Percentiles rank a stretch among this genome's conserved stretches.
Evolutionary conservation across 1,140 invertebrate genomes (phyloP).

Genomic region (Teleopsis dalmanni): DNA sequence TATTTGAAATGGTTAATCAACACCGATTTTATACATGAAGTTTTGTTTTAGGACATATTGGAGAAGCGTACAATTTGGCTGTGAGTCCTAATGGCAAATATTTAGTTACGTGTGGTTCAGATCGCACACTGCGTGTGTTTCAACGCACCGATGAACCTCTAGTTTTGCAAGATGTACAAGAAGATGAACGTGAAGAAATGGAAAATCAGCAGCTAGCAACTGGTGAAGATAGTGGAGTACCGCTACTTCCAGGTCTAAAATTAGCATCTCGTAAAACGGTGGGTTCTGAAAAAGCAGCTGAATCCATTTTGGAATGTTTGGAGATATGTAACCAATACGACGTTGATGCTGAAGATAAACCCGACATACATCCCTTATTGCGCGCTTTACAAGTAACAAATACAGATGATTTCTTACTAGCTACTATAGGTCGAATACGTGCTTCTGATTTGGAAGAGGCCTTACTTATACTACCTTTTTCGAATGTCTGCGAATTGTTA

Average conservation of each 20-base stretch:
- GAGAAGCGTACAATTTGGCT: conserved; percentile 65
- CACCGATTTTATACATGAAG: background rate
- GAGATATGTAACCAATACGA: conserved; percentile 67
- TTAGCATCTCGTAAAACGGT: conserved; percentile 85
- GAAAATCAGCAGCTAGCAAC: conserved; percentile 65
- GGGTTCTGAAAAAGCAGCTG: conserved; percentile 83
- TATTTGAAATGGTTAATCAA: background rate
- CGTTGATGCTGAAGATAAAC: conserved; percentile 47
- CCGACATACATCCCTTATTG: conserved; percentile 64
- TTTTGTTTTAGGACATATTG: conserved; percentile 52
- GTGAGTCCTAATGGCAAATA: conserved; percentile 76
- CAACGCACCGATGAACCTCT: conserved; percentile 82
- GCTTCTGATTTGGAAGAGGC: conserved; percentile 85
- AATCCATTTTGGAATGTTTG: conserved; percentile 81
- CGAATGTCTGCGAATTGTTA: conserved; percentile 71
- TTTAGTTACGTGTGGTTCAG: conserved; percentile 77
- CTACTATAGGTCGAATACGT: conserved; percentile 69
- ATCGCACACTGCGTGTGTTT: conserved; percentile 81
- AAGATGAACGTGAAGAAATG: conserved; percentile 68
- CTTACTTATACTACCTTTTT: conserved; percentile 76
- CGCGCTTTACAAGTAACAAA: conserved; percentile 64
- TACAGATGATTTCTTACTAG: conserved; percentile 71
- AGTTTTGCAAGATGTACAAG: conserved; percentile 85
- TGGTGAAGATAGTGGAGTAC: conserved; percentile 59
- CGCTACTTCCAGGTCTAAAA: conserved; percentile 63